Evolutionary conservation across 1,140 invertebrate genomes (phyloP).

Genomic region (Drosophila tristis): DNA sequence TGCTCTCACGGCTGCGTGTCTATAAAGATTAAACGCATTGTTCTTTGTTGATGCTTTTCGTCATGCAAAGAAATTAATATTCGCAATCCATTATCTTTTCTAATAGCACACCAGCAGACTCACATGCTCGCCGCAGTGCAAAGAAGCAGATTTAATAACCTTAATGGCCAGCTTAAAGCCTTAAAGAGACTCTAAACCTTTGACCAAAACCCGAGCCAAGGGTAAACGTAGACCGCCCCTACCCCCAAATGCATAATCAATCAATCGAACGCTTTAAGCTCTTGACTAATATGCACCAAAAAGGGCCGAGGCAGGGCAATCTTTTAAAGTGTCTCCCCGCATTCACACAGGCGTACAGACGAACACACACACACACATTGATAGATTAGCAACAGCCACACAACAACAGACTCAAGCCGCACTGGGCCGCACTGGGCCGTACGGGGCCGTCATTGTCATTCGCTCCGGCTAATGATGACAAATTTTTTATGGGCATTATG

Average conservation of each 20-base stretch:
- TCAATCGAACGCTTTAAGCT: conserved; percentile 80
- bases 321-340: conserved; percentile 67
- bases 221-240: conserved; percentile 1
- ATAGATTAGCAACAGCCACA: conserved; percentile 64
- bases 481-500: conserved; percentile 82
- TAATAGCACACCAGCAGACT: conserved; percentile 51
- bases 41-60: conserved; percentile 75
- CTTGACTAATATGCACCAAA: conserved; percentile 68
- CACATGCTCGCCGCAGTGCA: background rate
- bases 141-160: conserved; percentile 67
- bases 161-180: conserved; percentile 76
- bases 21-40: conserved; percentile 80
- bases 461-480: conserved; percentile 73
- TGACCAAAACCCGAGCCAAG: conserved; percentile 14
- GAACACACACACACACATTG: conserved; percentile 53
- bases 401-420: conserved; percentile 18
- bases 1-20: conserved; percentile 61
- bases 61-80: conserved; percentile 82
- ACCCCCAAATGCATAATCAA: conserved; percentile 60
- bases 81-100: conserved; percentile 78
- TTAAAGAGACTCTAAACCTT: conserved; percentile 59
- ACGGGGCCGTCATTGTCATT: conserved; percentile 54
- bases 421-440: conserved; percentile 38
- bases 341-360: background rate
- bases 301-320: conserved; percentile 44